Base-by-base conservation (phyloP, 2,113 vertebrate species). In the Pseudorasbora parva region DNA sequence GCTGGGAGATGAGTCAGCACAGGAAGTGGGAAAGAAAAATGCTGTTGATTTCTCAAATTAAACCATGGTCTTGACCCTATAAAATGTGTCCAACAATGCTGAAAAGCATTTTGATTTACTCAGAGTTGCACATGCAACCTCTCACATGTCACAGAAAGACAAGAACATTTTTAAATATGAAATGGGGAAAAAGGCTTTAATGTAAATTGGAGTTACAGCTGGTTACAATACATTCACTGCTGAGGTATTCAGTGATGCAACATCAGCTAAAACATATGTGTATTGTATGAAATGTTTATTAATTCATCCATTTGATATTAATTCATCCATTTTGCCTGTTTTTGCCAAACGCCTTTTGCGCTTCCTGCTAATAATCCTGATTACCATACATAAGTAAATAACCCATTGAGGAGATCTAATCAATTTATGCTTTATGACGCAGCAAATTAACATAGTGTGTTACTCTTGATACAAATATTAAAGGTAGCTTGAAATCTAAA, bases 61-160 rank as follows among this genome's bases (percentile, higher is more conserved):
- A 74, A 74, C n/a, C 66, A 69, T 37, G 57, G 10, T 71, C 21
- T 71, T 45, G 68, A 71, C 68, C 21, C 37, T 71, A 60, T 60
- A 25, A 60, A 11, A 60, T 25, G 1, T 25, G 25, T 2, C 21
- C 21, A 60, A 60, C 57, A 60, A 60, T 11, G 57, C n/a, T 25
- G n/a, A 60, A 60, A 60, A 60, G 9, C 51, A 21, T 54, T 54
- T 37, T 37, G 33, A 19, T 41, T 68, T 5, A 21, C 17, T 17
- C 17, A 19, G 5, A 11, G 30, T 68, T 68, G 2, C 17, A 68
- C 17, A 11, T 21, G 8, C 17, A 68, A 41, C 4, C 21, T 68
- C 33, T 21, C 33, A 68, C 17, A 21, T 41, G 64, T 21, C 30
- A 5, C 17, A 68, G 17, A 37, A 66, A 66, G 62, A 19, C 30